Conservation (phyloP, 2,888 invertebrate genomes). For the Pseudococcus jackbeardsleyi region DNA sequence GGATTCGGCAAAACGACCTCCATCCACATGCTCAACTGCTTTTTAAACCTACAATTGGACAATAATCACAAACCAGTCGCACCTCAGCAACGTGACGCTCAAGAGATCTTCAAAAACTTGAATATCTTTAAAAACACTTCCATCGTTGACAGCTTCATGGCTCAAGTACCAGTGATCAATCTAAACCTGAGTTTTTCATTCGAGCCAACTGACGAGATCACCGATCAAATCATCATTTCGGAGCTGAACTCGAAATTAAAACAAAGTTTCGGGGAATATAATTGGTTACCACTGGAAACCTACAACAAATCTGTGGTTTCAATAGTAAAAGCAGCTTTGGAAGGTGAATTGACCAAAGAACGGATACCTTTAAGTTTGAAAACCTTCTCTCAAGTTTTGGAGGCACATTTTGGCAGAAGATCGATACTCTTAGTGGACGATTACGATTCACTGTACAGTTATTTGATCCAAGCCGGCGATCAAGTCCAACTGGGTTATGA, state of each 20-base stretch:
- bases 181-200: neutral
- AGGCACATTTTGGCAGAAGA: neutral
- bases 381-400: neutral
- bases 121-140: neutral
- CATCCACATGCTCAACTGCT: neutral
- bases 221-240: neutral
- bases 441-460: neutral
- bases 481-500: neutral
- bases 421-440: neutral
- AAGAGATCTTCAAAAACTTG: neutral
- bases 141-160: neutral
- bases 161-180: neutral
- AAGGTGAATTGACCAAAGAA: neutral
- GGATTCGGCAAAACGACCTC: conserved; percentile 10
- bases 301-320: neutral
- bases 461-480: neutral
- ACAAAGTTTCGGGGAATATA: neutral
- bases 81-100: neutral
- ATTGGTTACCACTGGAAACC: neutral
- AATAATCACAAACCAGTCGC: neutral
- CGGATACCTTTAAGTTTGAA: neutral
- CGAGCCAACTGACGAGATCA: neutral
- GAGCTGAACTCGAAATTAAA: neutral
- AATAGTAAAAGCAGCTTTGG: neutral
- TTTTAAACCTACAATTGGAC: neutral